Evolutionary conservation across 1,140 invertebrate species (phyloP).

Genomic region (Leptonema lineaticorne): DNA sequence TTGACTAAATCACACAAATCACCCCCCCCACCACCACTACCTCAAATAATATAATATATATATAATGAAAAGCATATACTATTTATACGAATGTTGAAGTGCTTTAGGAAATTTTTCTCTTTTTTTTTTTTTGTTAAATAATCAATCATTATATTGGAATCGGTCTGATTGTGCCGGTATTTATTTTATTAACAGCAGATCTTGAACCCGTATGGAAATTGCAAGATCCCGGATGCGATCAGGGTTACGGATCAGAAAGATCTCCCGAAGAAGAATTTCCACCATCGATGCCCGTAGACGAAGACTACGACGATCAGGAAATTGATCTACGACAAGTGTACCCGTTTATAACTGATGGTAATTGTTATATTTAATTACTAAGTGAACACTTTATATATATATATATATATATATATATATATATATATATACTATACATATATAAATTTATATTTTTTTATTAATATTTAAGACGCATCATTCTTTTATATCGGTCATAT

Average conservation of each 20-base stretch:
- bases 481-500: too few relatives aligned
- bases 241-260: slow-evolving; percentile 75
- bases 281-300: slow-evolving; percentile 61
- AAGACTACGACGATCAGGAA: slow-evolving; percentile 51
- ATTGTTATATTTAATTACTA: slow-evolving; percentile 46
- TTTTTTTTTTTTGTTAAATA: neutral
- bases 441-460: too few relatives aligned
- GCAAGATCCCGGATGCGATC: slow-evolving; percentile 66
- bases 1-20: too few relatives aligned
- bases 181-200: slow-evolving; percentile 28
- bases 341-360: slow-evolving; percentile 65
- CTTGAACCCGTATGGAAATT: slow-evolving; percentile 55
- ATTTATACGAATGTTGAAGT: too few relatives aligned
- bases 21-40: too few relatives aligned
- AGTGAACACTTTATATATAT: too few relatives aligned
- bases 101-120: too few relatives aligned
- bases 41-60: too few relatives aligned
- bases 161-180: slow-evolving; percentile 8
- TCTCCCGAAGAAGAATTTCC: slow-evolving; percentile 75
- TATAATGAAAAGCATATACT: too few relatives aligned
- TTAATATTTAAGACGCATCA: too few relatives aligned
- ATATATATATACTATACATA: neutral
- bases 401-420: too few relatives aligned
- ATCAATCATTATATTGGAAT: neutral
- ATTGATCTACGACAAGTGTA: slow-evolving; percentile 59